phyloP scores from a whole-genome alignment of 2,113 vertebrate genomes.

The Periophthalmus modestus region DNA sequence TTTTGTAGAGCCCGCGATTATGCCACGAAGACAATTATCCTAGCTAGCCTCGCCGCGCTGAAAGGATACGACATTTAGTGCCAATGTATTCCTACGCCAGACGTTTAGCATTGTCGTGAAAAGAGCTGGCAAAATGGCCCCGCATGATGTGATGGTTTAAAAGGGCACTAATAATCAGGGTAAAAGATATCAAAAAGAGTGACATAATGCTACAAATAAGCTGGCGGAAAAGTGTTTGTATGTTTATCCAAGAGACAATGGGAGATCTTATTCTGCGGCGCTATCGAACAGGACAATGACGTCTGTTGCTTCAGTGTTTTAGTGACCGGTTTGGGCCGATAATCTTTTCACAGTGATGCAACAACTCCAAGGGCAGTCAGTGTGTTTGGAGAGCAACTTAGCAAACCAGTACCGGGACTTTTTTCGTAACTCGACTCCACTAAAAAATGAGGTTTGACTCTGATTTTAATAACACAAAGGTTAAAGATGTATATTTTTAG shows the following conservation, averaged over 20 bases:
- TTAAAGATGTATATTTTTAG: too few relatives aligned
- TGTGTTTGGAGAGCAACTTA: too few relatives aligned
- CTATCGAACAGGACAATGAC: slow-evolving; percentile 26
- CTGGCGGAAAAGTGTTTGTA: slow-evolving; percentile 1
- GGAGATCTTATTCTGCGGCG: slow-evolving; percentile 18
- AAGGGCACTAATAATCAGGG: slow-evolving; percentile 64
- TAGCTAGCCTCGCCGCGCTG: slow-evolving; percentile 42
- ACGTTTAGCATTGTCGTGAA: slow-evolving; percentile 55
- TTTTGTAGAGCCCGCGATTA: slow-evolving; percentile 69
- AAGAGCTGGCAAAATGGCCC: slow-evolving; percentile 49
- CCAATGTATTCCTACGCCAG: slow-evolving; percentile 46
- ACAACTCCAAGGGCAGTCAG: background rate
- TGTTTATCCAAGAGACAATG: slow-evolving; percentile 33
- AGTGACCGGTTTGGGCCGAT: slow-evolving; percentile 15
- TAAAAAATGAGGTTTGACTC: too few relatives aligned
- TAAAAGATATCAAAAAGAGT: slow-evolving; percentile 21
- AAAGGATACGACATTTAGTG: slow-evolving; percentile 70
- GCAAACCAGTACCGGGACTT: too few relatives aligned
- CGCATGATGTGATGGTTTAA: slow-evolving; percentile 50
- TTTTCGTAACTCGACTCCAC: too few relatives aligned
- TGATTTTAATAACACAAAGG: too few relatives aligned
- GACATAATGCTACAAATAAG: too few relatives aligned
- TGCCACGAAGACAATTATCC: slow-evolving; percentile 65
- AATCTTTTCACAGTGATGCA: background rate
- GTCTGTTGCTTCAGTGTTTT: slow-evolving; percentile 24